Base-by-base conservation (phyloP, 2,888 invertebrate genomes). In the Rhorus exstirpatorius region DNA sequence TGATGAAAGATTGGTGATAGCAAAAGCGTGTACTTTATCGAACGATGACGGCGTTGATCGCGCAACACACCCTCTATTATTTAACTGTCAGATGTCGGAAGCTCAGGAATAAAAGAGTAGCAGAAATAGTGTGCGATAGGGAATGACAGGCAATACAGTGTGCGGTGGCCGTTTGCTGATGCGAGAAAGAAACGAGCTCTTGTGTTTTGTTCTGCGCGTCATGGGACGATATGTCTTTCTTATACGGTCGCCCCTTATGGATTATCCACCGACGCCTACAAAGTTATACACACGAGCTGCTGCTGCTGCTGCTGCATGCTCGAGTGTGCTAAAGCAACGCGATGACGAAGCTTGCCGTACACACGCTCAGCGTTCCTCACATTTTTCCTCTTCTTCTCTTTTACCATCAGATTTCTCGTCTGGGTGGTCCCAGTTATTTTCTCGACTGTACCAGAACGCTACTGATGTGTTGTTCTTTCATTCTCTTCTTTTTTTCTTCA, bases 11-110 rank as follows among this genome's bases (percentile, higher is more conserved):
- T 51, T 68, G 19, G 60, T 44, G 49, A 51, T 19, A 38, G 3
- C 38, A 55, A 60, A 49, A 51, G n/a, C 24, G 19, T 51, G 61
- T 31, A 31, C 55, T 71, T 12, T 63, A 44, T 61, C 60, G 61
- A 61, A 61, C 70, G 68, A 81, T 78, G 70, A 83, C 78, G 83
- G 51, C 78, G 81, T 83, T 81, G 72, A 83, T 83, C 77, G 75
- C 74, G 55, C 38, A 65, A 76, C 70, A 65, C 26, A 31, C 65
- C 78, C 61, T 74, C 83, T 65, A 83, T 83, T 83, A 81, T 81
- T 81, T 78, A 83, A 70, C 83, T 83, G 83, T 81, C 83, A 58
- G 70, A 78, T 81, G 81, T 70, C 61, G 63, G 68, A 65, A 53
- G 72, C 63, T 58, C 8, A 35, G 8, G 24, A 68, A 68, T 51